Base-by-base conservation (phyloP, 2,113 vertebrate genomes). In the Toxotes chatareus region DNA sequence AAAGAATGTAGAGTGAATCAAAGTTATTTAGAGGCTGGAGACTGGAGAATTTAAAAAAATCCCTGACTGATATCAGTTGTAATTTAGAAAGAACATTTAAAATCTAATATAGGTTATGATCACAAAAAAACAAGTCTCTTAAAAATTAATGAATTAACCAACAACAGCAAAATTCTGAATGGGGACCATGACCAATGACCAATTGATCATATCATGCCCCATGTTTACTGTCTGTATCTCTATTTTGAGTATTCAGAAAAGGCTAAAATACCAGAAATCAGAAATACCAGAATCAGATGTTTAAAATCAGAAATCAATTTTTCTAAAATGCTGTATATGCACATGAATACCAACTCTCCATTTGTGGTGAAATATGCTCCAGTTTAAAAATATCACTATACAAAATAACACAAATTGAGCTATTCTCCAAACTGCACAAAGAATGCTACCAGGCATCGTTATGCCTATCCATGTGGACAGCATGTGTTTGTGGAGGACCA, bases 401-500 rank as follows among this genome's bases (percentile, higher is more conserved):
- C 62, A 32, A 67, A 81, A 51, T 12, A 60, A 23, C 12, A 36
- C 59, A 60, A 68, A 69, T 34, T 61, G 27, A 27, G 27, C 27
- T 27, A 27, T 27, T 27, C 31, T 32, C 10, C 32, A 16, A 82
- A 63, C n/a, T n/a, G n/a, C 31, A 21, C 47, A 55, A n/a, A 67
- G 2, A 42, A 47, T 42, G 27, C 27, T 27, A 27, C 27, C 27
- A 27, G 27, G 27, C 27, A 27, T 27, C 27, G 27, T 27, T 27
- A 27, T 27, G 27, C 27, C 27, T 27, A 27, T 46, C 63, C 51
- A 65, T 56, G 36, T 80, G 82, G 38, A 32, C 2, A 42, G n/a
- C 79, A 77, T 47, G 62, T 87, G 79, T 69, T 74, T 27, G 47
- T 21, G 49, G 19, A 57, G 56, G 40, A 76, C 31, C 21, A 36